Evolutionary conservation across 2,888 invertebrate genomes (phyloP).

Genomic region (Caenorhabditis sulstoni): DNA sequence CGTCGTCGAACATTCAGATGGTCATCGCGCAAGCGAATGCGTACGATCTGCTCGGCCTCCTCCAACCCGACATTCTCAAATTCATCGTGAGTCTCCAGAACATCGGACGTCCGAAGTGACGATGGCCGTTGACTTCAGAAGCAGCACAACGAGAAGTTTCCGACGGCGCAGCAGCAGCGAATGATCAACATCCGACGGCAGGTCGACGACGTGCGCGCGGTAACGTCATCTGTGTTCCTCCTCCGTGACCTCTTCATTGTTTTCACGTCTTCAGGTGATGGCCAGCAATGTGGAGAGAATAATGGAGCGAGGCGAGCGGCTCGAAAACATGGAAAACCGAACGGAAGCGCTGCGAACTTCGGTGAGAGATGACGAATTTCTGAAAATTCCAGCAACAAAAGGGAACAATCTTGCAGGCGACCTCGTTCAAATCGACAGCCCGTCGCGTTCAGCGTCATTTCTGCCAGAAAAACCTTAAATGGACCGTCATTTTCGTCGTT

Average conservation of each 20-base stretch:
- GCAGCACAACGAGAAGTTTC: constrained; percentile 44
- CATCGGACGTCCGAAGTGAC: neutral
- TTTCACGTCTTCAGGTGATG: constrained; percentile 75
- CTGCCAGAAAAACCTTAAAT: constrained; percentile 78
- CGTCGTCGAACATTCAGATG: constrained; percentile 55
- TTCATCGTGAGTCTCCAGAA: constrained; percentile 47
- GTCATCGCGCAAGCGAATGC: constrained; percentile 43
- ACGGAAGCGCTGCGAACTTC: constrained; percentile 71
- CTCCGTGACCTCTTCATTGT: too few species aligned
- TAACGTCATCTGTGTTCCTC: too few species aligned
- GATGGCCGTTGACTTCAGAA: constrained; percentile 54
- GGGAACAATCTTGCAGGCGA: constrained; percentile 54
- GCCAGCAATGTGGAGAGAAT: constrained; percentile 76
- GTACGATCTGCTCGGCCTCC: constrained; percentile 42
- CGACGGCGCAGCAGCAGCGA: constrained; percentile 39
- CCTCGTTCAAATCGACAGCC: constrained; percentile 75
- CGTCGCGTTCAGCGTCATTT: constrained; percentile 77
- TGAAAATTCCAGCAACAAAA: neutral
- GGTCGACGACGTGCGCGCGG: constrained; percentile 54
- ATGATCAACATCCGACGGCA: constrained; percentile 57
- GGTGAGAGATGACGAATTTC: constrained; percentile 35
- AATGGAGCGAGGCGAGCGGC: constrained; percentile 77
- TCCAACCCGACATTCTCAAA: constrained; percentile 54
- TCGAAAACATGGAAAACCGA: constrained; percentile 75
- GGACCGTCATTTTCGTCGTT: constrained; percentile 74